Evolutionary conservation across 2,888 invertebrate species (phyloP).

Genomic region (Labia minor): DNA sequence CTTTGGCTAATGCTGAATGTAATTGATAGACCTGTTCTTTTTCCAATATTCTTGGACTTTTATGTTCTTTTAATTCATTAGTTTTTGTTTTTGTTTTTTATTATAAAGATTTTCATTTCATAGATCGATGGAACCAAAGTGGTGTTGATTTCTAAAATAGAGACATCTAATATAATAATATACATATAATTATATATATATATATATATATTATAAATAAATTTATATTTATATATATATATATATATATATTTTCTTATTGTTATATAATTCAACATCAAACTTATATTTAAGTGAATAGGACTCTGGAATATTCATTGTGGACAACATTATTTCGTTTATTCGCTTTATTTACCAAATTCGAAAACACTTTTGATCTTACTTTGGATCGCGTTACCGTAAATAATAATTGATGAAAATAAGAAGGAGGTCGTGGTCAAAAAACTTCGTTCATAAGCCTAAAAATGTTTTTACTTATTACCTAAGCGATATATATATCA

Average conservation of each 20-base stretch:
- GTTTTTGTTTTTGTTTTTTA: too few species aligned
- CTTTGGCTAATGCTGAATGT: not conserved
- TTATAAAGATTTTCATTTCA: not conserved
- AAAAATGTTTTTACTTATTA: not conserved
- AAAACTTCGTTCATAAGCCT: not conserved
- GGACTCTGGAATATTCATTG: conserved; percentile 1
- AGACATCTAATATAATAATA: conserved; percentile 3
- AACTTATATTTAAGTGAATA: not conserved
- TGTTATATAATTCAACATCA: conserved; percentile 13
- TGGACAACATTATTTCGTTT: too few species aligned
- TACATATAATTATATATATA: not conserved
- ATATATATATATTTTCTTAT: too few species aligned
- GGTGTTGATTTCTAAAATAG: not conserved
- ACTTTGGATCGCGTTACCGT: not conserved
- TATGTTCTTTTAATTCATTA: too few species aligned
- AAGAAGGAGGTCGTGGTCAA: not conserved
- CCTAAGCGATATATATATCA: not conserved
- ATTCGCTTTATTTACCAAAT: not conserved
- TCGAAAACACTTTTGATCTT: not conserved
- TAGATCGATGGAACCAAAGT: not conserved
- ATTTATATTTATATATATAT: too few species aligned
- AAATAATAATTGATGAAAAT: not conserved
- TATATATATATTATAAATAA: too few species aligned
- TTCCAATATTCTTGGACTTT: too few species aligned
- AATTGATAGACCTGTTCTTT: not conserved